A percentile compares a stretch with the other conserved stretches of the same genome.
Conservation (phyloP, 2,113 vertebrate species). For the Oceanites oceanicus region DNA sequence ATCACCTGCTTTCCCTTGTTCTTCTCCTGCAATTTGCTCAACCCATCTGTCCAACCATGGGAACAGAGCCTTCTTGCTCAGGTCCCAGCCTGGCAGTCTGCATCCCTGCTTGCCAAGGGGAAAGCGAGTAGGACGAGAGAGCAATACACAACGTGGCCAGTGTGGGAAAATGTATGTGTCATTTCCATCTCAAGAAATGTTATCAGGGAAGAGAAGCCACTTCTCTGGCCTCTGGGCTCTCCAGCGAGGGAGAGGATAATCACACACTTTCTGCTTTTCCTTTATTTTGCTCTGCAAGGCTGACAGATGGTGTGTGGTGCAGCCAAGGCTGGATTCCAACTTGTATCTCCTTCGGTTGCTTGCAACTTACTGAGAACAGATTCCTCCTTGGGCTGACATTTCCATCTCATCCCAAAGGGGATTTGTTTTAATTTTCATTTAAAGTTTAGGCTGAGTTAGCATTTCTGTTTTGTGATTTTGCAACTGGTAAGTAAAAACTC, state of each 20-base stretch:
- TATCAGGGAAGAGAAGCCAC: not conserved
- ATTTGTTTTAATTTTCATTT: conserved; percentile 39
- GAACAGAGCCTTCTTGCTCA: not conserved
- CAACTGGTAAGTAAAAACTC: not conserved
- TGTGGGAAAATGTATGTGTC: not conserved
- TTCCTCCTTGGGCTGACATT: conserved; percentile 58
- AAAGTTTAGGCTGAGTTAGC: conserved; percentile 5
- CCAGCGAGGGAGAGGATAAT: not conserved
- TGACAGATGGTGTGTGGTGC: conserved; percentile 54
- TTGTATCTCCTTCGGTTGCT: not conserved
- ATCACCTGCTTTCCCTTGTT: not conserved
- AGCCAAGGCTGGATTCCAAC: conserved; percentile 44
- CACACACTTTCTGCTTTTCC: not conserved
- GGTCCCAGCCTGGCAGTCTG: not conserved
- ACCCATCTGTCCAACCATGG: not conserved
- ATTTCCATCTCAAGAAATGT: not conserved
- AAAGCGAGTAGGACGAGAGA: not conserved
- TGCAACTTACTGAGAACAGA: conserved; percentile 24
- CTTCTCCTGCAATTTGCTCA: not conserved
- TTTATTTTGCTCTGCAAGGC: not conserved
- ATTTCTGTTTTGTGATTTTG: not conserved
- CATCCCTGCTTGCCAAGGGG: not conserved
- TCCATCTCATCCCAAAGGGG: conserved; percentile 36
- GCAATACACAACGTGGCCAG: accelerated
- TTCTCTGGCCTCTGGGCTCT: not conserved